phyloP scores from a whole-genome alignment of 2,888 invertebrate species.

The Megalurothrips usitatus region DNA sequence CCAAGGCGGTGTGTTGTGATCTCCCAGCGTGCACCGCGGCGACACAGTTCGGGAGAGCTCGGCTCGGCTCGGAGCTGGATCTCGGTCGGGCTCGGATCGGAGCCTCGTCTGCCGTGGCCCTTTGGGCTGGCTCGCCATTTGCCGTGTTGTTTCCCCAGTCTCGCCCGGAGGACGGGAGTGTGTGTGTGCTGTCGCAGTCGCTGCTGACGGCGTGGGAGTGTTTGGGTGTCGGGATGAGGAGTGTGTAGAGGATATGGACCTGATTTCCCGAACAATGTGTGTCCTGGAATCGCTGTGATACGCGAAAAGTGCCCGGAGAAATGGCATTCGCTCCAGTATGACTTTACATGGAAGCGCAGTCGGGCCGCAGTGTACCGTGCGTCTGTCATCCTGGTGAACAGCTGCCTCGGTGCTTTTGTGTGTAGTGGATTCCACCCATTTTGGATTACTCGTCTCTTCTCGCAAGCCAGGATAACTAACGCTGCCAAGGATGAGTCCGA shows the following conservation, averaged over 20 bases:
- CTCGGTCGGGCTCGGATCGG: neutral
- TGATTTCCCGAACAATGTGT: neutral
- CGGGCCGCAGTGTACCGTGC: neutral
- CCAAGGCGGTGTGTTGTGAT: neutral
- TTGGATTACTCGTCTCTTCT: slow-evolving; percentile 20
- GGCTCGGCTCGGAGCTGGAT: neutral
- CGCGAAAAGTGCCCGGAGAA: neutral
- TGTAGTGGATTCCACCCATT: neutral
- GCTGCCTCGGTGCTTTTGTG: slow-evolving; percentile 15
- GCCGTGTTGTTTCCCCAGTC: slow-evolving; percentile 15
- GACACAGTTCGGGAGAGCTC: neutral
- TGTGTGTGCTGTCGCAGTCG: neutral
- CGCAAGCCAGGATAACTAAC: neutral
- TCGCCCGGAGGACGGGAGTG: neutral
- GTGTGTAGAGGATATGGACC: slow-evolving; percentile 13
- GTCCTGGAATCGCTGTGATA: neutral
- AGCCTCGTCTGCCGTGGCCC: neutral
- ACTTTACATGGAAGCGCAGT: slow-evolving; percentile 2
- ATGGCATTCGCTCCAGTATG: slow-evolving; percentile 13
- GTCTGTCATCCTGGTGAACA: slow-evolving; percentile 8
- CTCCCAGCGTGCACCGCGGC: slow-evolving; percentile 4
- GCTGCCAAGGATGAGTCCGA: slow-evolving; percentile 21
- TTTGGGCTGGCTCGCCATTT: neutral
- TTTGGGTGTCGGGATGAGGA: neutral
- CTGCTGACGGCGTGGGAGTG: neutral